Evolutionary conservation across 2,797 vertebrate genomes (phyloP).

Genomic region (Enteromius anoplus): DNA sequence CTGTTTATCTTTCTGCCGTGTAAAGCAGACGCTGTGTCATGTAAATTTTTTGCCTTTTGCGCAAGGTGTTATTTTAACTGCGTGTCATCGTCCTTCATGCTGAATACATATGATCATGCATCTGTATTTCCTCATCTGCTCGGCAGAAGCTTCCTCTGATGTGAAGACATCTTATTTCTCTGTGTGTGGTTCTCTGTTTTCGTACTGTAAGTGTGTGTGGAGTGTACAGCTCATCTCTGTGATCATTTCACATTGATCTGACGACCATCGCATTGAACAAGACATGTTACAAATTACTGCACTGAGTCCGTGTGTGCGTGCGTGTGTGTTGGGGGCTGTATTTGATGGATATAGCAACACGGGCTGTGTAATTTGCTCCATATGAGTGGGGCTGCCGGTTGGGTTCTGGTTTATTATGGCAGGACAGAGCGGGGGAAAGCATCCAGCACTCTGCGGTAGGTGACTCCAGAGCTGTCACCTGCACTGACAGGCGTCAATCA

Average conservation of each 20-base stretch:
- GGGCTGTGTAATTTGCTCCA: constrained; percentile 63
- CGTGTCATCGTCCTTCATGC: neutral
- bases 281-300: constrained; percentile 65
- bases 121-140: constrained; percentile 44
- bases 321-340: neutral
- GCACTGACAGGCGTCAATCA: constrained; percentile 54
- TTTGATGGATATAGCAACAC: constrained; percentile 48
- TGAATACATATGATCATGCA: neutral
- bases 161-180: constrained; percentile 28
- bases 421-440: constrained; percentile 35
- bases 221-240: constrained; percentile 21
- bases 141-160: constrained; percentile 32
- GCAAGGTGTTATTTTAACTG: constrained; percentile 25
- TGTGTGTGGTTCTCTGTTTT: constrained; percentile 40
- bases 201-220: constrained; percentile 10
- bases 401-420: constrained; percentile 61
- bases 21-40: constrained; percentile 21
- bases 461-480: constrained; percentile 49
- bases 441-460: constrained; percentile 62
- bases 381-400: constrained; percentile 57
- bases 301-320: constrained; percentile 20
- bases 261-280: constrained; percentile 56
- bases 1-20: constrained; percentile 29
- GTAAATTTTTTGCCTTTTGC: neutral
- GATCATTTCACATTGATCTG: constrained; percentile 48